These are phyloP conservation scores for Mamestra configurata DNA, from an alignment of 1,140 invertebrate species.

Conservation along the genomic window DNA sequence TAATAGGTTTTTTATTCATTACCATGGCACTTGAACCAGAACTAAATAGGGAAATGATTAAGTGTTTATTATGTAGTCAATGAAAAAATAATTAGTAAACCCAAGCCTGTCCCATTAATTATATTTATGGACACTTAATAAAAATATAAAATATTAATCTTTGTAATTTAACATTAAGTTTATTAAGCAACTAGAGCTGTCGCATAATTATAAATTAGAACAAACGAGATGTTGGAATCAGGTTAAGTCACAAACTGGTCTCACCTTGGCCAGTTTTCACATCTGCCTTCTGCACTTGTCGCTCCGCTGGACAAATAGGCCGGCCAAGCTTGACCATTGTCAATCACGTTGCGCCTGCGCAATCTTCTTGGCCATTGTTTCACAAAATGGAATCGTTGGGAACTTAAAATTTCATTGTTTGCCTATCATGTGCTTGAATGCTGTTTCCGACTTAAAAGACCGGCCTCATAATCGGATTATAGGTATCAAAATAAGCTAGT, in stretches of 20 bases:
- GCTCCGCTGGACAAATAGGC: conserved; percentile 79
- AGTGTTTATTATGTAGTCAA: not conserved
- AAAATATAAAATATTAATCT: conserved; percentile 13
- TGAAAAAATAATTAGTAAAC: not conserved
- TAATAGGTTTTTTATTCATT: not conserved
- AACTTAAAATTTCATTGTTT: conserved; percentile 31
- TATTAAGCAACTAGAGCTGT: conserved; percentile 6
- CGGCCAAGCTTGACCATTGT: conserved; percentile 74
- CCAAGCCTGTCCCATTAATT: conserved; percentile 7
- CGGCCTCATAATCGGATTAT: not conserved
- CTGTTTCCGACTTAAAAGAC: not conserved
- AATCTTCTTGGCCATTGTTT: conserved; percentile 54
- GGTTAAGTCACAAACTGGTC: conserved; percentile 60
- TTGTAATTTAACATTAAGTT: not conserved
- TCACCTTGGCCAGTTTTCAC: conserved; percentile 84
- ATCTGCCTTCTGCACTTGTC: conserved; percentile 74
- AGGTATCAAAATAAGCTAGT: not conserved
- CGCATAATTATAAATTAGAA: conserved; percentile 38
- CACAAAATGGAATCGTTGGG: conserved; percentile 14
- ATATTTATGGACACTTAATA: conserved; percentile 29
- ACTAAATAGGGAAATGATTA: conserved; percentile 8
- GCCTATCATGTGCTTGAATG: conserved; percentile 25
- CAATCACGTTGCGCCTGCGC: conserved; percentile 72
- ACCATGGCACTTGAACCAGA: not conserved
- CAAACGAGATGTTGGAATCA: conserved; percentile 39